phyloP scores from a whole-genome alignment of 2,888 invertebrate genomes.

The Caenorhabditis sp. region DNA sequence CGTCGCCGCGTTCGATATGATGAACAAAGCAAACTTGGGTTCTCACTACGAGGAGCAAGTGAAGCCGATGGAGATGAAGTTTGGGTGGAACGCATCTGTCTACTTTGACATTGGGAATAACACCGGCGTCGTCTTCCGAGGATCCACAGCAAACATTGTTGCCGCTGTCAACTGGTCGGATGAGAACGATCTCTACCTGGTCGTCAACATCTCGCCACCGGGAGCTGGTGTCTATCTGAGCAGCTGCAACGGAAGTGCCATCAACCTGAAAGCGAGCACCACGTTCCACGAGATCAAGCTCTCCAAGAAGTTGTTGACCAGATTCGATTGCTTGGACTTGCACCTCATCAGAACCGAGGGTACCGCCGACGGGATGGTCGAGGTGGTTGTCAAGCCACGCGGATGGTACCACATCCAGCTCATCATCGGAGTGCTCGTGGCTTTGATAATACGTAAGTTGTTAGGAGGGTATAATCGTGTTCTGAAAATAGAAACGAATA shows the following conservation, averaged over 20 bases:
- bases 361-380: slow-evolving; percentile 1
- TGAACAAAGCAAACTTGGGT: neutral
- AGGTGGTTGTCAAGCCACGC: neutral
- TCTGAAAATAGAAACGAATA: too few relatives aligned
- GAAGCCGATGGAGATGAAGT: neutral
- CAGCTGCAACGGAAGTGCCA: slow-evolving; percentile 6
- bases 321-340: neutral
- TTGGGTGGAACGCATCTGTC: neutral
- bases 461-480: too few relatives aligned
- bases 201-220: neutral
- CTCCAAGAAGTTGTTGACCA: neutral
- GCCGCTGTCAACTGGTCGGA: slow-evolving; percentile 6
- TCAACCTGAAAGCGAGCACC: slow-evolving; percentile 10
- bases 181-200: neutral
- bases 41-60: neutral
- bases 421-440: slow-evolving; percentile 1
- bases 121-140: slow-evolving; percentile 1
- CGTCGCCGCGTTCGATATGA: neutral
- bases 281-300: slow-evolving; percentile 9
- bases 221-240: slow-evolving; percentile 17
- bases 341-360: slow-evolving; percentile 25
- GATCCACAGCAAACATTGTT: neutral
- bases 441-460: slow-evolving; percentile 12
- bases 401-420: slow-evolving; percentile 19
- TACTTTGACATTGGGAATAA: slow-evolving; percentile 2